Base-by-base conservation (phyloP, 2,888 invertebrate species). In the Arrhopalites spinosus region DNA sequence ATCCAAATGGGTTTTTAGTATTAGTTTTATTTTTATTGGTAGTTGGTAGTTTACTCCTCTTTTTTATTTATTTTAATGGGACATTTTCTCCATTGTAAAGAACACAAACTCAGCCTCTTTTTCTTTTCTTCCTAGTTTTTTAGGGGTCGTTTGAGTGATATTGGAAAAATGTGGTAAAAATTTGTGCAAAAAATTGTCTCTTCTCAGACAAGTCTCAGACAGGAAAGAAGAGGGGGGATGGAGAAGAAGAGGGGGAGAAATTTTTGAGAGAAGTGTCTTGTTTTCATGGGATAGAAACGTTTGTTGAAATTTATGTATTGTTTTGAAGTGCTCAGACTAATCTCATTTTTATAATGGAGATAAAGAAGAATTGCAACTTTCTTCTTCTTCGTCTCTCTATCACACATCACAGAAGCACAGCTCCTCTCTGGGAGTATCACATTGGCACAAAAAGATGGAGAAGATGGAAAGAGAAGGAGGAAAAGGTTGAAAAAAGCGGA, bases 341-440 rank as follows among this genome's bases (percentile, higher is more conserved):
- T 70, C 70, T 70, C 70, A 69, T 70, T 70, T 70, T 70, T 70
- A 70, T 70, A 70, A 70, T 70, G 70, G 70, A 56, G 69, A 70
- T 70, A 56, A 70, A 70, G 70, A 70, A 70, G 70, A 70, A 70
- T 56, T 56, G 36, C 29, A 70, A 70, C 56, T 56, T 70, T 70
- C 70, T 29, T 69, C 69, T 69, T 17, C 20, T 53, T 27, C 61
- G 1, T 15, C 3, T 27, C 30, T 70, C 70, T 70, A 70, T 70
- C 70, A 70, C 36, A n/a, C 53, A 69, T 69, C 53, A 25, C n/a
- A 69, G 69, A 69, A 50, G 15, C 53, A 17, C 3, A n/a, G 8
- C 20, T 56, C 53, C n/a, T 45, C n/a, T n/a, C n/a, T n/a, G n/a
- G n/a, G 45, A 45, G 45, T 45, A 45, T 45, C 45, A n/a, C n/a